Conservation (phyloP, 2,888 invertebrate genomes). For the Drosophila aldrichi region DNA sequence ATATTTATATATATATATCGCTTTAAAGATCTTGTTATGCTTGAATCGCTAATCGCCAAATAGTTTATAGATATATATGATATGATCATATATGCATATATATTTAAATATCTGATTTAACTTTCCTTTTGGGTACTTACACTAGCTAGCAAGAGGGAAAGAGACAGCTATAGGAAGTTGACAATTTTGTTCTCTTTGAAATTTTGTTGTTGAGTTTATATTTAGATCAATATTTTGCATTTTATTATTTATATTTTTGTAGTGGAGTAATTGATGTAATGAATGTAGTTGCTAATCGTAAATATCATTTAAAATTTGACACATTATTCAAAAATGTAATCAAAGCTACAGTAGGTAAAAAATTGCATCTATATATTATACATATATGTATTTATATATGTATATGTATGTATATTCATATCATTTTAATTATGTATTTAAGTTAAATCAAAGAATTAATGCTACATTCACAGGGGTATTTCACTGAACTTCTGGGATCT, state of each 20-base stretch:
- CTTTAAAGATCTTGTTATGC: background rate
- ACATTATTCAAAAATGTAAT: constrained; percentile 80
- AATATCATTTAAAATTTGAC: constrained; percentile 80
- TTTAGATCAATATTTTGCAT: constrained; percentile 35
- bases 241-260: constrained; percentile 18
- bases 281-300: constrained; percentile 48
- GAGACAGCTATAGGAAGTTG: constrained; percentile 49
- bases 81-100: background rate
- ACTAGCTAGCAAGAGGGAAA: constrained; percentile 17
- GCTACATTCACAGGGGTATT: constrained; percentile 70
- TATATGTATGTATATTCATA: constrained; percentile 44
- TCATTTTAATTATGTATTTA: constrained; percentile 39
- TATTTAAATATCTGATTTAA: constrained; percentile 3
- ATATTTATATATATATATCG: background rate
- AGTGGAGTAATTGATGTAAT: constrained; percentile 24
- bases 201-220: constrained; percentile 10
- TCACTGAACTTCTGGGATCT: constrained; percentile 8
- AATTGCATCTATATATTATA: constrained; percentile 71
- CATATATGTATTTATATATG: constrained; percentile 26
- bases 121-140: constrained; percentile 18
- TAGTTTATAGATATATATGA: constrained; percentile 14
- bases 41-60: constrained; percentile 9
- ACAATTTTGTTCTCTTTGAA: constrained; percentile 38
- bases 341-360: constrained; percentile 80
- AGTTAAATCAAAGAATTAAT: constrained; percentile 59